Conservation (phyloP, 64 coral and sea anemone species). For the Actinia tenebrosa region DNA sequence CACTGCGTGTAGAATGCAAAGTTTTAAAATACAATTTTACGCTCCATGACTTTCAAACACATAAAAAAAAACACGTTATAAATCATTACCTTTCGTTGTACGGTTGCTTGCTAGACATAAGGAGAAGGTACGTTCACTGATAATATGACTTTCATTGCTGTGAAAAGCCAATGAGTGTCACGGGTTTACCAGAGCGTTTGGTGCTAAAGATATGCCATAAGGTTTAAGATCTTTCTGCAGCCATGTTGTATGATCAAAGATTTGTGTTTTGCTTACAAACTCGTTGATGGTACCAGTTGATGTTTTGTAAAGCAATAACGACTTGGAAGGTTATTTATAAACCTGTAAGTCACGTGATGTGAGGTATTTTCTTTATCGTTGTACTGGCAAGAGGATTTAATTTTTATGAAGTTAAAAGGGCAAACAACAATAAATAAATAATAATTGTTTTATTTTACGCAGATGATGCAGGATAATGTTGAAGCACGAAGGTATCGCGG, state of each 20-base stretch:
- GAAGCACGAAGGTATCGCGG: no score
- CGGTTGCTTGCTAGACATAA: background rate
- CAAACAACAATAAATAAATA: no score
- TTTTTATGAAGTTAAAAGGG: background rate
- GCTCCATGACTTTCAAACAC: background rate
- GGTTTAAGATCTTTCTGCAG: background rate
- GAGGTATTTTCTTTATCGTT: background rate
- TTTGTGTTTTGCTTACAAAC: background rate
- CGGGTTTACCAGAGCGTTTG: background rate
- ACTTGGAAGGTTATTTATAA: background rate
- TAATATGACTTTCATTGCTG: background rate
- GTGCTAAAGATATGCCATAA: background rate
- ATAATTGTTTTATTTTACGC: no score
- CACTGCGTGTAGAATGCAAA: background rate
- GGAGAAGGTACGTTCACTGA: background rate
- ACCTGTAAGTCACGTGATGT: background rate
- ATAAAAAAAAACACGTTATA: background rate
- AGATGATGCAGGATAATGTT: background rate
- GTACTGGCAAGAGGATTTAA: background rate
- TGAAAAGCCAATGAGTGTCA: background rate
- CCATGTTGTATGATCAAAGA: constrained; percentile 2
- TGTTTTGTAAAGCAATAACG: background rate
- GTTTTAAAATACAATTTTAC: background rate
- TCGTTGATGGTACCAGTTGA: background rate
- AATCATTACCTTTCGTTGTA: background rate